Evolutionary conservation across 1,140 invertebrate genomes (phyloP), one percentile per base, ranked within the genome.

Genomic region (Drosophila teissieri): DNA sequence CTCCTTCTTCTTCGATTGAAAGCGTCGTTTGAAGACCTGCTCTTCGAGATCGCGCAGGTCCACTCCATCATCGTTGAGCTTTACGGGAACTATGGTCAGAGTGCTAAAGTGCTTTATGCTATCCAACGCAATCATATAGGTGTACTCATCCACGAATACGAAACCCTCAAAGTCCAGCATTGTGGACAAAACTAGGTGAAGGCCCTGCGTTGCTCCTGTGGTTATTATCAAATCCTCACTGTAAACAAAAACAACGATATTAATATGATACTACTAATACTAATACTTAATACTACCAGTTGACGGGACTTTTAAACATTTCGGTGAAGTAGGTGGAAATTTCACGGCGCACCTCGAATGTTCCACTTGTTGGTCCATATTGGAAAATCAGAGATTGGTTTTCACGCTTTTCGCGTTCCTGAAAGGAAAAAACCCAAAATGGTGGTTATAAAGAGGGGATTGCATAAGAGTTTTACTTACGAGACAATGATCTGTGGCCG

Each of bases 121-220:
- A 44, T 94, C 93, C 10, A 95, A 77, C 7, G 94, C 95, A 73
- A 95, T 93, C 93, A 95, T 95, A 73, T 96, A 96, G 12, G 95
- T 95, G 31, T 94, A 94, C 90, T 96, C 94, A 77, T 96, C 95
- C 8, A 95, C 93, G 82, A 95, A 96, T 39, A 96, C 94, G 24
- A 94, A 85, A 3, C 93, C 93, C 55, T 94, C 92, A 12, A 94
- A 93, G n/a, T 93, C 93, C 40, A 96, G 91, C 36, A 96, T 70
- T 6, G 93, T 93, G 14, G 93, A 94, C 1, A 95, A 73, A n/a
- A 94, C 76, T 19, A 95, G 68, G 70, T 94, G 94, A 3, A 96
- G 75, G 3, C 95, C 95, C 67, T 95, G 93, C 0, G 94, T 93
- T 3, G 95, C 95, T 2, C 95, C 95, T 51, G 94, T 94, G 1